Evolutionary conservation across 2,797 vertebrate species (phyloP), one percentile per base, ranked within the genome.

Genomic region (Rhincodon typus): DNA sequence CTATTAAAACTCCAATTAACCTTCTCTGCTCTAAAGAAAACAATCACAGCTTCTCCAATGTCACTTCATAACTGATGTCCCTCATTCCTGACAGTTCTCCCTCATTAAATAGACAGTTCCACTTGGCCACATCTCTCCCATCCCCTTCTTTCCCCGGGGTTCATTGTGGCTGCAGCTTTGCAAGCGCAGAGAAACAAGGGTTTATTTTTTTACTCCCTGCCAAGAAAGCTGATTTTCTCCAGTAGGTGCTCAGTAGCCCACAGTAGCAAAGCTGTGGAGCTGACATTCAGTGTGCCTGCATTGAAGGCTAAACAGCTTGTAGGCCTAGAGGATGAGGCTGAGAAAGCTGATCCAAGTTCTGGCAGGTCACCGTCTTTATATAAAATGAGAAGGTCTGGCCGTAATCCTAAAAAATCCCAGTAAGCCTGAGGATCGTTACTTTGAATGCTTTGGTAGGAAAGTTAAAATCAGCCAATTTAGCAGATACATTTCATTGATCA

Each of bases 291-390:
- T 57, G 46, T 21, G 42, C 21, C 94, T 95, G 70, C 15, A 17
- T 50, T 34, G 25, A 66, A 74, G 25, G 34, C 42, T 77, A 50
- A 95, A 57, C 94, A 95, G 94, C 94, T 95, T 95, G 94, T 77
- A 53, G 74, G 25, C 70, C 46, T 72, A 15, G 23, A 72, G 94
- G 67, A 95, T 77, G 94, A 77, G n/a, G n/a, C 53, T n/a, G 94
- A 34, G 70, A 46, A 95, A 57, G 42, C 17, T 94, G 42, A 46
- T 50, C 94, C 42, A 53, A 74, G 69, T 53, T 74, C 94, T 95
- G 94, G 94, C 94, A 74, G 30, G 70, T 95, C 42, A 30, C 88
- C 34, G 30, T 66, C 34, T 79, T 38, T 17, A n/a, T 17, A 79
- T 25, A 82, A 21, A 82, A 82, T 88, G 46, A 94, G 17, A 72